Evolutionary conservation across 2,797 vertebrate species (phyloP).

Genomic region (Malacoraja senta): DNA sequence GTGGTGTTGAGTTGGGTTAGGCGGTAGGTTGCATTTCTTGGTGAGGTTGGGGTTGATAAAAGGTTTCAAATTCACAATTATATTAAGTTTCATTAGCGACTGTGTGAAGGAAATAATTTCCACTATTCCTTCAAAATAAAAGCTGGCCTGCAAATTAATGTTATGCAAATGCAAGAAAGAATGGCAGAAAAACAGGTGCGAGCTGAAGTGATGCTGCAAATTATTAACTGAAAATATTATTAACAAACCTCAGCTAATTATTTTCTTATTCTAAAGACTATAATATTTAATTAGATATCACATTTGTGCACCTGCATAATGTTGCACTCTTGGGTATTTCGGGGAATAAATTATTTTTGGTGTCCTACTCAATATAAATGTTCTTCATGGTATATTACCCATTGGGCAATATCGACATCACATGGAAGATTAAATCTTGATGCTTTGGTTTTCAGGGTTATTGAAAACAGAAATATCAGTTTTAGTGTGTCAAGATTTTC

Average conservation of each 20-base stretch:
- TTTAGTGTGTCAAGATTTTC: too few relatives aligned
- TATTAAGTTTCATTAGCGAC: not conserved
- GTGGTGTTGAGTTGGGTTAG: not conserved
- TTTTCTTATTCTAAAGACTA: not conserved
- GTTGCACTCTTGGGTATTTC: not conserved
- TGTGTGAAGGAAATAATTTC: not conserved
- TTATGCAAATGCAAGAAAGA: not conserved
- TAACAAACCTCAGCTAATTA: not conserved
- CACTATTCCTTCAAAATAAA: not conserved
- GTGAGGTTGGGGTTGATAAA: not conserved
- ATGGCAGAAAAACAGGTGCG: conserved; percentile 3
- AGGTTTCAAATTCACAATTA: not conserved
- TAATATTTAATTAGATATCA: not conserved
- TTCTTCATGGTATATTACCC: too few relatives aligned
- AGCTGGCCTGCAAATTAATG: not conserved
- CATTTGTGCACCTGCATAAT: not conserved
- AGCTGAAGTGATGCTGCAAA: not conserved
- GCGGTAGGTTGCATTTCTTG: not conserved
- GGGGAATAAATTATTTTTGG: not conserved
- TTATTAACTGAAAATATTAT: not conserved
- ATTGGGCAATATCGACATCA: too few relatives aligned
- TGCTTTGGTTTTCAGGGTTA: too few relatives aligned
- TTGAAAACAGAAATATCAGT: too few relatives aligned
- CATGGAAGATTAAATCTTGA: too few relatives aligned
- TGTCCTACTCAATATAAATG: not conserved